Conservation (phyloP, 1,140 invertebrate species). For the Tetragonula clypearis region DNA sequence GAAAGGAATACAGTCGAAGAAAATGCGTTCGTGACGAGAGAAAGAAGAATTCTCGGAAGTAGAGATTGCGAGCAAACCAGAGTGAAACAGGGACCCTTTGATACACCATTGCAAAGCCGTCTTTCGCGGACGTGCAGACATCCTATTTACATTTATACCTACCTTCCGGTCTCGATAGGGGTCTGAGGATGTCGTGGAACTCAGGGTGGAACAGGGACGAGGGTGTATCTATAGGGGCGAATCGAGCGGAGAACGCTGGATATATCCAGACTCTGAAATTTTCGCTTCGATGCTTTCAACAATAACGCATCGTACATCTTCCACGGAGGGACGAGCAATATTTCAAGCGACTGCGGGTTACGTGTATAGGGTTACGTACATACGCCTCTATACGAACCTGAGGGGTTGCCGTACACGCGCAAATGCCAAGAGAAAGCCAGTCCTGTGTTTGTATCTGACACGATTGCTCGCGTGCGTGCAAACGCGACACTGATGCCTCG, state of each 20-base stretch:
- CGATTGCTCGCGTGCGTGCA: slow-evolving; percentile 37
- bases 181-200: slow-evolving; percentile 60
- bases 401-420: not conserved
- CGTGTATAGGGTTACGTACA: slow-evolving; percentile 54
- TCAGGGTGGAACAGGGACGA: slow-evolving; percentile 40
- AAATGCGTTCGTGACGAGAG: slow-evolving; percentile 34
- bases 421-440: slow-evolving; percentile 30
- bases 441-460: slow-evolving; percentile 35
- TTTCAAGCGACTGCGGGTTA: slow-evolving; percentile 75
- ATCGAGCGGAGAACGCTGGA: slow-evolving; percentile 61
- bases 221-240: slow-evolving; percentile 61
- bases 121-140: slow-evolving; percentile 72
- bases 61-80: slow-evolving; percentile 57
- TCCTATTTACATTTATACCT: slow-evolving; percentile 79
- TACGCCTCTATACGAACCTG: slow-evolving; percentile 3
- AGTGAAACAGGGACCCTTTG: slow-evolving; percentile 68
- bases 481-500: slow-evolving; percentile 40
- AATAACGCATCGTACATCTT: slow-evolving; percentile 80
- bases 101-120: slow-evolving; percentile 72
- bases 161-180: slow-evolving; percentile 65
- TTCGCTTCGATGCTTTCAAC: slow-evolving; percentile 79
- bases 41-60: slow-evolving; percentile 44
- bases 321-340: slow-evolving; percentile 77
- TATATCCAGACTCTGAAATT: slow-evolving; percentile 78
- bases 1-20: slow-evolving; percentile 19